Evolutionary conservation across 2,113 vertebrate genomes (phyloP).

Genomic region (Grantiella picta): DNA sequence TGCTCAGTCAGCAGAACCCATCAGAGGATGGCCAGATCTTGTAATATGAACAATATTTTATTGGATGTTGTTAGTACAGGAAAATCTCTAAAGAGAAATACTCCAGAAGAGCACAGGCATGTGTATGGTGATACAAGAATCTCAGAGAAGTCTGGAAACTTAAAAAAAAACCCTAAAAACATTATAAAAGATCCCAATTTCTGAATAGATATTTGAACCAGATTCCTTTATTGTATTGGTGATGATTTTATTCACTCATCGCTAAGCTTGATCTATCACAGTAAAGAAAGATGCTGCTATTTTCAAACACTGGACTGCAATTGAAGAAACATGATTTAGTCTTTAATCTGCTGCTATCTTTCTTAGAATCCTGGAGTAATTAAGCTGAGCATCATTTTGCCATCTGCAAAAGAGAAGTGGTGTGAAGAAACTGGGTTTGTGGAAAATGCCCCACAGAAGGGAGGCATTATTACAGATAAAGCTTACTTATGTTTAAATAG

Average conservation of each 20-base stretch:
- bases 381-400: constrained; percentile 41
- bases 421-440: constrained; percentile 17
- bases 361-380: constrained; percentile 26
- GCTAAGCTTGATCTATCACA: background rate
- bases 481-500: constrained; percentile 5
- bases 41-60: background rate
- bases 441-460: constrained; percentile 45
- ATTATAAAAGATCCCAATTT: background rate
- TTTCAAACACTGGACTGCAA: constrained; percentile 49
- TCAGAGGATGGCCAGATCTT: background rate
- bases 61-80: background rate
- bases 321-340: constrained; percentile 43
- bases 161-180: accelerated
- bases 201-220: background rate
- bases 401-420: constrained; percentile 48
- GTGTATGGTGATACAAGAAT: accelerated
- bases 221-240: background rate
- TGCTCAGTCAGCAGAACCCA: background rate
- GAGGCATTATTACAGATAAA: constrained; percentile 17
- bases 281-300: constrained; percentile 43
- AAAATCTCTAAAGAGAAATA: background rate
- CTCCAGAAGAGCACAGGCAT: background rate
- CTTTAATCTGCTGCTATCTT: constrained; percentile 39
- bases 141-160: background rate
- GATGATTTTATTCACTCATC: background rate